Evolutionary conservation across 2,888 invertebrate species (phyloP).

Genomic region (Acronicta leporina): DNA sequence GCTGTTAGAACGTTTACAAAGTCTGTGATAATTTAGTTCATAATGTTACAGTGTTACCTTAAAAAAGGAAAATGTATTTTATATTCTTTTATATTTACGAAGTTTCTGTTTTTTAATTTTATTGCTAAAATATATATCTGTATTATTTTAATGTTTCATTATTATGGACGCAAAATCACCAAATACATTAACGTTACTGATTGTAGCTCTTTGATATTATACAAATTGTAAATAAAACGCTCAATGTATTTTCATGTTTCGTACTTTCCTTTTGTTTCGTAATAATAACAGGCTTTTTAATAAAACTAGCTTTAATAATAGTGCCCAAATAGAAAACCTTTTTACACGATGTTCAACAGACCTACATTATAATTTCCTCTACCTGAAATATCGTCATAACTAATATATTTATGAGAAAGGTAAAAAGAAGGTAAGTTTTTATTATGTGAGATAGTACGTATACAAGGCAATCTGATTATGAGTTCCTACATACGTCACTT

Average conservation of each 20-base stretch:
- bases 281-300: constrained; percentile 14
- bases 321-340: constrained; percentile 10
- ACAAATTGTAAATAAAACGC: constrained; percentile 57
- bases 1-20: constrained; percentile 48
- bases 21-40: constrained; percentile 59
- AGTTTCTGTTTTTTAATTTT: constrained; percentile 42
- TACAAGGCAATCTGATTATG: constrained; percentile 38
- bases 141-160: constrained; percentile 24
- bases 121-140: constrained; percentile 10
- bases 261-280: constrained; percentile 23
- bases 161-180: constrained; percentile 22
- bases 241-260: constrained; percentile 39
- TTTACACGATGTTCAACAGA: constrained; percentile 11
- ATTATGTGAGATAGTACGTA: constrained; percentile 16
- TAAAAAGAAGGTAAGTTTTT: constrained; percentile 13
- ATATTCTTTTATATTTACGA: no score
- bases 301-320: constrained; percentile 13
- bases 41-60: constrained; percentile 38
- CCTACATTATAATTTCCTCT: constrained; percentile 19
- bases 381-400: constrained; percentile 10
- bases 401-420: neutral
- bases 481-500: constrained; percentile 30
- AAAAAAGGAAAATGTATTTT: constrained; percentile 34
- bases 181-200: constrained; percentile 29
- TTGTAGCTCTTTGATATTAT: constrained; percentile 54